Evolutionary conservation across 2,888 invertebrate genomes (phyloP).

Genomic region (Xestia sexstrigata): DNA sequence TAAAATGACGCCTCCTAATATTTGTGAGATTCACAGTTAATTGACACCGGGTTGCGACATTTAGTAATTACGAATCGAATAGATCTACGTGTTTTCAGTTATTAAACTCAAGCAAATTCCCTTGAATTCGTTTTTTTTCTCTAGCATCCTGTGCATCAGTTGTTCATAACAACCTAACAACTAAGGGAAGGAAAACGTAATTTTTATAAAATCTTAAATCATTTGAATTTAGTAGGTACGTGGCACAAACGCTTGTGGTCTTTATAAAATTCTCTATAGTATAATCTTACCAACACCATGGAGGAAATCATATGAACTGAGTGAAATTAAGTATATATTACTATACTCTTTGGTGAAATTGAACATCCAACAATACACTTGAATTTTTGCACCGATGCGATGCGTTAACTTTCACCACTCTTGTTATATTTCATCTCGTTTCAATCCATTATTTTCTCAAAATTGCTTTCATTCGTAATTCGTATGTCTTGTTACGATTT

Average conservation of each 20-base stretch:
- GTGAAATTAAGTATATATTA: no score
- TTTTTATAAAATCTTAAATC: not conserved
- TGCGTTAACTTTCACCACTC: slow-evolving; percentile 79
- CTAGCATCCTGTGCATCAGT: not conserved
- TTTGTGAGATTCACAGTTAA: slow-evolving; percentile 60
- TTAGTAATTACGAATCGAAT: slow-evolving; percentile 17
- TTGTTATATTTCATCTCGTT: slow-evolving; percentile 68
- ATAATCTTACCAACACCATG: slow-evolving; percentile 63
- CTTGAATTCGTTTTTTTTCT: not conserved
- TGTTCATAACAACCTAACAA: not conserved
- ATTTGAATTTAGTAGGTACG: not conserved
- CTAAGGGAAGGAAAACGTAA: not conserved
- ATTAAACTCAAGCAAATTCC: not conserved
- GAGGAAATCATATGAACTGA: slow-evolving; percentile 86
- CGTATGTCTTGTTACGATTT: slow-evolving; percentile 67
- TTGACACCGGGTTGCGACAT: slow-evolving; percentile 37
- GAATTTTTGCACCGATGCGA: slow-evolving; percentile 81
- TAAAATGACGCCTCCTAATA: slow-evolving; percentile 44
- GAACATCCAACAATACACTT: slow-evolving; percentile 82
- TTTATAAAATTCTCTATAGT: slow-evolving; percentile 35
- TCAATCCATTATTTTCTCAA: slow-evolving; percentile 67
- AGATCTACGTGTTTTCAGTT: not conserved
- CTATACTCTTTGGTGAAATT: no score
- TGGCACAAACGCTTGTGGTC: not conserved
- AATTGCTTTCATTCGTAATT: slow-evolving; percentile 73